Evolutionary conservation across 1,140 invertebrate species (phyloP).

Genomic region (Ceratitis capitata): DNA sequence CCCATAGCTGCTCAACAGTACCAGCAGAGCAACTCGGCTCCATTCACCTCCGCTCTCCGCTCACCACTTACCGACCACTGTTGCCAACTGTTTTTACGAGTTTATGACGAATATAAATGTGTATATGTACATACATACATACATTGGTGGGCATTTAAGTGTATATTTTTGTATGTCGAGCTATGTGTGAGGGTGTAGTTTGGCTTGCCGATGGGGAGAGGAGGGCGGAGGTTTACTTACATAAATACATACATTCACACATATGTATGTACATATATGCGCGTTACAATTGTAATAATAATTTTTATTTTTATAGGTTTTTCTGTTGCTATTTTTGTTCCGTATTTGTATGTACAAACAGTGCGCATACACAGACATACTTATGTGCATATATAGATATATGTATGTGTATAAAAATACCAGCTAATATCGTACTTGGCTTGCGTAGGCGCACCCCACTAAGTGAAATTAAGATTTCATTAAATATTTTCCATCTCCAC

Average conservation of each 20-base stretch:
- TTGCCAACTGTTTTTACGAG: not conserved
- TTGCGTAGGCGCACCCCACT: not conserved
- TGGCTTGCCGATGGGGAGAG: not conserved
- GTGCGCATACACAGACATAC: not conserved
- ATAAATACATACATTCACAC: too few species aligned
- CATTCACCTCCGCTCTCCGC: too few species aligned
- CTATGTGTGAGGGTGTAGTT: not conserved
- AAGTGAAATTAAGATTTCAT: not conserved
- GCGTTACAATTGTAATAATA: conserved; percentile 29
- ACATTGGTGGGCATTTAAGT: not conserved
- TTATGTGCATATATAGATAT: too few species aligned
- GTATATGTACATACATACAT: not conserved
- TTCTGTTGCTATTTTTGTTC: not conserved
- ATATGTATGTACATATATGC: not conserved
- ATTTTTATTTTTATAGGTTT: not conserved
- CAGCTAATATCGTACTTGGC: not conserved
- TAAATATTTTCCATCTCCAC: too few species aligned
- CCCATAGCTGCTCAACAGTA: not conserved
- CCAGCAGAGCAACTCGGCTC: not conserved
- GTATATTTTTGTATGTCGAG: not conserved
- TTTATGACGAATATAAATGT: too few species aligned
- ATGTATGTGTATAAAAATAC: not conserved
- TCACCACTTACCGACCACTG: not conserved
- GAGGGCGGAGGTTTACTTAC: not conserved
- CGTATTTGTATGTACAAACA: not conserved